phyloP scores from a whole-genome alignment of 2,113 vertebrate species.

The Corythaeola cristata region DNA sequence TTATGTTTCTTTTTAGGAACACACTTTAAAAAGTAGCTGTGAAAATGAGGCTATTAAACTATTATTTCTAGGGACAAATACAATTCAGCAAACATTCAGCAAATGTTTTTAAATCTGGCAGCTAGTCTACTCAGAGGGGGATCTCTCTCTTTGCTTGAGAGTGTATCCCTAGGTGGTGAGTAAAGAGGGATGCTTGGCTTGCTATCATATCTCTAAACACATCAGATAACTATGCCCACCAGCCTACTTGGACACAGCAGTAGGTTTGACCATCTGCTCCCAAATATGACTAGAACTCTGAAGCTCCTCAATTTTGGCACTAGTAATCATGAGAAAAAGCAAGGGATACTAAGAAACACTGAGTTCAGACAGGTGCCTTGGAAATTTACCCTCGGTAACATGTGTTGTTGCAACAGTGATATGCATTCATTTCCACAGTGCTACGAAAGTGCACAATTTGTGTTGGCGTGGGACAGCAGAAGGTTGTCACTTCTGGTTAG shows the following conservation, averaged over 20 bases:
- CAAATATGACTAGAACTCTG: constrained; percentile 64
- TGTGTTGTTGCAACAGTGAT: constrained; percentile 26
- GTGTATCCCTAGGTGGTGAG: constrained; percentile 60
- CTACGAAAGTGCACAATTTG: not conserved
- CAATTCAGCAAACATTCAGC: constrained; percentile 25
- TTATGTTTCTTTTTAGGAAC: not conserved
- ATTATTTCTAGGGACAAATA: constrained; percentile 5
- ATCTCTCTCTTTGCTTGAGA: constrained; percentile 60
- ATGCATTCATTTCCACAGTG: not conserved
- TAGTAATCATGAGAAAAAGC: constrained; percentile 51
- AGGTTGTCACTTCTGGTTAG: constrained; percentile 58
- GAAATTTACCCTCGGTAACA: constrained; percentile 59
- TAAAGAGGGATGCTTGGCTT: constrained; percentile 69
- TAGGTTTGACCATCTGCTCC: constrained; percentile 78
- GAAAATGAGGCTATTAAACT: not conserved
- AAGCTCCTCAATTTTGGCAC: constrained; percentile 68
- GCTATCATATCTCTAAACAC: constrained; percentile 56
- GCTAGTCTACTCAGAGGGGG: not conserved
- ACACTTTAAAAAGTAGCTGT: constrained; percentile 1
- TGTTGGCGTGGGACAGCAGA: not conserved
- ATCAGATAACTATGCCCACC: constrained; percentile 73
- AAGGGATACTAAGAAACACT: constrained; percentile 54
- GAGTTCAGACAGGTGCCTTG: constrained; percentile 61
- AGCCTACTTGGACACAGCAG: constrained; percentile 76
- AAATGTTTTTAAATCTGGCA: constrained; percentile 51